Base-by-base conservation (phyloP, 2,888 invertebrate genomes). In the Lithodes maja region DNA sequence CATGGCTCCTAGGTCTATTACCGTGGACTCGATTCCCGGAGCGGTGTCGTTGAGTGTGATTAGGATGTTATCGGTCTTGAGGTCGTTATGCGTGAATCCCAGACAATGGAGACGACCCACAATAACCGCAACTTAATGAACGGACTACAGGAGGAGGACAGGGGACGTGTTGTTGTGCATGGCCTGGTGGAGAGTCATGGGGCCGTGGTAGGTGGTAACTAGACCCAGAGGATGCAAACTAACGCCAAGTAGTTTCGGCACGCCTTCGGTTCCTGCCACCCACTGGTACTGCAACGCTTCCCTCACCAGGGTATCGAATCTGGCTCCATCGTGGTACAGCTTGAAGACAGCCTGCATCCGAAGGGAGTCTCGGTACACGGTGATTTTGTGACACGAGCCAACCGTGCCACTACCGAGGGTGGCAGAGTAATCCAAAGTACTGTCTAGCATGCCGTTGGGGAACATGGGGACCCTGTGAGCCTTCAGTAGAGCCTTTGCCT, bases 61-160 rank as follows among this genome's bases (percentile, higher is more conserved):
- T n/a, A 88, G 55, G 33, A 88, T 52, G 81, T 88, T 88, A 33
- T 88, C 84, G 52, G 52, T 80, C 81, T 88, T 88, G 1, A 88
- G 49, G 50, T 88, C 88, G 49, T 88, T 88, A 68, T 88, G 88
- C 12, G 78, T 61, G 17, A 88, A 61, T n/a, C 78, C 52, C 7
- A 71, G n/a, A 49, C 49, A 50, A 81, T 88, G 88, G 9, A 88
- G n/a, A 9, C 54, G 49, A 7, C 49, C 7, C 61, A 88, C 15
- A 1, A 81, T 84, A 61, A 9, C 33, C 2, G 75, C 85, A 50
- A 88, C 61, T 52, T 88, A 80, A 3, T 84, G 75, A 61, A 88
- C 52, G n/a, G 79, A 50, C n/a, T n/a, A 17, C 69, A 79, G 49
- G 17, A 79, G 78, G 2, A 68, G n/a, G 9, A 17, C 2, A 3